Evolutionary conservation across 2,888 invertebrate genomes (phyloP).

Genomic region (Hydrotaea cyrtoneurina): DNA sequence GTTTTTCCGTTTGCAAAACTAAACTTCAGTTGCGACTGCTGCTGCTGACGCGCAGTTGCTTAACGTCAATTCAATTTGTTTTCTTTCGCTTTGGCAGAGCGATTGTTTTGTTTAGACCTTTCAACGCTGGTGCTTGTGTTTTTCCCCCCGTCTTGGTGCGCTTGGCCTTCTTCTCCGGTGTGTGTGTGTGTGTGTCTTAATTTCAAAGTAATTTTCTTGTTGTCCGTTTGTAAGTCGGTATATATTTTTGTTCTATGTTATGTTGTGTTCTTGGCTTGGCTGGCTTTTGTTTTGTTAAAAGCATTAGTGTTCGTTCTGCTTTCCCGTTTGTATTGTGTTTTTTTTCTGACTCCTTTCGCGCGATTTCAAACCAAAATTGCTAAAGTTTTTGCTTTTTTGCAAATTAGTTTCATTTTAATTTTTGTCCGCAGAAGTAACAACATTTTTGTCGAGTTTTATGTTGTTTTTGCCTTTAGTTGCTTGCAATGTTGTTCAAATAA

Average conservation of each 20-base stretch:
- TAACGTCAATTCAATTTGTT: constrained; percentile 62
- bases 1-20: constrained; percentile 8
- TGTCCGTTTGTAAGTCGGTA: not conserved
- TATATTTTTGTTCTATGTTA: constrained; percentile 58
- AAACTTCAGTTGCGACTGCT: not conserved
- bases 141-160: not conserved
- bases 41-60: constrained; percentile 30
- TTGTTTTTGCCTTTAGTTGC: not conserved
- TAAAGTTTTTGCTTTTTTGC: constrained; percentile 60
- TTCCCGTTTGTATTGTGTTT: constrained; percentile 43
- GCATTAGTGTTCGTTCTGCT: constrained; percentile 53
- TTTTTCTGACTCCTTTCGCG: constrained; percentile 37
- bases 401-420: constrained; percentile 70
- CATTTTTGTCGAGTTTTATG: constrained; percentile 50
- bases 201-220: constrained; percentile 64
- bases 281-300: constrained; percentile 50
- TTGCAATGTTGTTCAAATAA: constrained; percentile 31
- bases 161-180: constrained; percentile 12
- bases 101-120: constrained; percentile 28
- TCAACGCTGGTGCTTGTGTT: constrained; percentile 36
- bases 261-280: constrained; percentile 26
- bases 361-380: constrained; percentile 56
- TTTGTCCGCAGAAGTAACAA: constrained; percentile 68
- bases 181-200: constrained; percentile 60
- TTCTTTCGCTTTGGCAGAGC: not conserved